Base-by-base conservation (phyloP, 2,888 invertebrate genomes). In the Pogonocherus hispidulus region DNA sequence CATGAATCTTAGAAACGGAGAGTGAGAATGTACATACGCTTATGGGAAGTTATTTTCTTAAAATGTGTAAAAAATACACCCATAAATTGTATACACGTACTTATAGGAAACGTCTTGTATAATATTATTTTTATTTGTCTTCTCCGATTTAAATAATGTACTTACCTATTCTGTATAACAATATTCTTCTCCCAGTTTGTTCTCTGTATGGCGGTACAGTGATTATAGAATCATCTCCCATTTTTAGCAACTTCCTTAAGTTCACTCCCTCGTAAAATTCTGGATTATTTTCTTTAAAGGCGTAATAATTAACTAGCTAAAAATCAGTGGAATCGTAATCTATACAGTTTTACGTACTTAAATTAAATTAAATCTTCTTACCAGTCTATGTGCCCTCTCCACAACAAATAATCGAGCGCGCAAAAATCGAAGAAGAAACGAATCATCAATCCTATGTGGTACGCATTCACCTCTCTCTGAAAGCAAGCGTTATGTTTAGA, bases 121-220 rank as follows among this genome's bases (percentile, higher is more conserved):
- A 35, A 14, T 18, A 27, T 27, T 27, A 8, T 27, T 5, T 27
- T 3, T 27, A 27, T 27, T 27, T 27, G 27, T 27, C 8, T 8
- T 27, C 27, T 27, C 27, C 8, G 4, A 5, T 27, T 27, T 27
- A 8, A 5, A 27, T 27, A 27, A 11, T 37, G 14, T 41, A 51
- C 73, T 66, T 68, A 90, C 92, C 92, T 74, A 94, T 87, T 82
- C 92, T 90, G 81, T 91, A 93, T 55, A 94, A 86, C 78, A 93
- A 87, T 73, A 94, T 87, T 57, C 94, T 87, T 68, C 92, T 87
- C 1, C 93, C 94, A 67, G 89, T 89, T 81, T 93, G 93, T 73
- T 94, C 94, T 27, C 91, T 88, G 80, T 94, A 94, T 0, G 93
- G 93, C 0, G 93, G 91, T 2, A 93, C 93, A 0, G 91, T 88